phyloP scores from a whole-genome alignment of 2,888 invertebrate species.

The Cataglyphis livida region DNA sequence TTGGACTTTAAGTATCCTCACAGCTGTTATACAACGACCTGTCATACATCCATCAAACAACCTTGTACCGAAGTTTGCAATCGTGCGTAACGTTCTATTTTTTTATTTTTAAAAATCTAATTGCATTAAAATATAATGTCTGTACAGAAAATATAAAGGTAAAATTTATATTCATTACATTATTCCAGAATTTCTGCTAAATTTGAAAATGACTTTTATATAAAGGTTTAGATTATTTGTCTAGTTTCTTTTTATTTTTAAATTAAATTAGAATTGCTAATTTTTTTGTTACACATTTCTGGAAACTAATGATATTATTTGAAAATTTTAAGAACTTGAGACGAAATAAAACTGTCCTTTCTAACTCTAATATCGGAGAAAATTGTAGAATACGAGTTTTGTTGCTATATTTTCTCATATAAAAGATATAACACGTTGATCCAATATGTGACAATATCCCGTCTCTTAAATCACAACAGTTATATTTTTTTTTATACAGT shows the following conservation, averaged over 20 bases:
- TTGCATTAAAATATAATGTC: background rate
- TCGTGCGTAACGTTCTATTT: conserved; percentile 43
- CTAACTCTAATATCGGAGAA: background rate
- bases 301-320: background rate
- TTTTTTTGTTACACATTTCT: conserved; percentile 1
- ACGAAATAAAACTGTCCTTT: background rate
- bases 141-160: background rate
- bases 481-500: background rate
- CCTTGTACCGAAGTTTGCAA: conserved; percentile 41
- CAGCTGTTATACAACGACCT: conserved; percentile 30
- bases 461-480: background rate
- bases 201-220: background rate
- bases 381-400: background rate
- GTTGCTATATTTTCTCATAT: background rate
- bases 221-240: background rate
- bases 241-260: background rate
- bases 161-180: background rate
- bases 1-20: conserved; percentile 53
- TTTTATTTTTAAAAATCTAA: background rate
- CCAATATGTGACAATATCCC: background rate
- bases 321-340: background rate
- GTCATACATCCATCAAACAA: conserved; percentile 35
- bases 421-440: conserved; percentile 2
- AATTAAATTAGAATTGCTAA: background rate
- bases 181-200: background rate